Percentiles rank a stretch among this genome's conserved stretches.
Conservation (phyloP, 2,113 vertebrate species). For the Semnornis frantzii region DNA sequence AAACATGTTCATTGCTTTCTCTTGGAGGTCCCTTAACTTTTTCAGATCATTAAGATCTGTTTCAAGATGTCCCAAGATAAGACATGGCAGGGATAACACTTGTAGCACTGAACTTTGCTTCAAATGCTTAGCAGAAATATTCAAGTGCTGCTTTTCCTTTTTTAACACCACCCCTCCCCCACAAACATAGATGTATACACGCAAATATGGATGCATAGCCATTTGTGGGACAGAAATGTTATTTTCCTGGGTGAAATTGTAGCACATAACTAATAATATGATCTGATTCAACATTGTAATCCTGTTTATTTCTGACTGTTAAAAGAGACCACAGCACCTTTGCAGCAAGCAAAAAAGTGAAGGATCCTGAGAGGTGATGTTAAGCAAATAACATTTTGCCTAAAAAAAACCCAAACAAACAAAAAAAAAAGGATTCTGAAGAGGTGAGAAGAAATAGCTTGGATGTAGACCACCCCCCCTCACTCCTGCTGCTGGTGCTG, state of each 20-base stretch:
- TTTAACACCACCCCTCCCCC: background rate
- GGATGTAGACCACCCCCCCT: background rate
- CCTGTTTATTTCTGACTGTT: background rate
- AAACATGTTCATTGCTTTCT: background rate
- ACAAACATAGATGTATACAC: background rate
- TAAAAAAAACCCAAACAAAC: no score
- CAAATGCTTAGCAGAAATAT: background rate
- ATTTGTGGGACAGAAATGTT: background rate
- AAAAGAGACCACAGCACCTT: background rate
- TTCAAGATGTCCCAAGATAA: background rate
- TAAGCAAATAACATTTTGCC: no score
- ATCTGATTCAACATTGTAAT: background rate
- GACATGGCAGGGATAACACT: background rate
- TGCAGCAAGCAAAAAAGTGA: background rate
- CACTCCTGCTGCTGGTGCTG: background rate
- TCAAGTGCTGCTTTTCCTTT: background rate
- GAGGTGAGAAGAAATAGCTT: background rate
- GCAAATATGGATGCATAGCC: rapidly evolving
- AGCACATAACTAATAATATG: background rate
- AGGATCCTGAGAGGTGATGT: background rate
- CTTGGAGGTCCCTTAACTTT: background rate
- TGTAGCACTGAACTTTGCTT: background rate
- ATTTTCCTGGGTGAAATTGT: background rate
- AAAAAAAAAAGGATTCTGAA: background rate
- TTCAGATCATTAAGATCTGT: background rate